Conservation (phyloP, 2,797 vertebrate genomes). For the Fistularia tabacaria region DNA sequence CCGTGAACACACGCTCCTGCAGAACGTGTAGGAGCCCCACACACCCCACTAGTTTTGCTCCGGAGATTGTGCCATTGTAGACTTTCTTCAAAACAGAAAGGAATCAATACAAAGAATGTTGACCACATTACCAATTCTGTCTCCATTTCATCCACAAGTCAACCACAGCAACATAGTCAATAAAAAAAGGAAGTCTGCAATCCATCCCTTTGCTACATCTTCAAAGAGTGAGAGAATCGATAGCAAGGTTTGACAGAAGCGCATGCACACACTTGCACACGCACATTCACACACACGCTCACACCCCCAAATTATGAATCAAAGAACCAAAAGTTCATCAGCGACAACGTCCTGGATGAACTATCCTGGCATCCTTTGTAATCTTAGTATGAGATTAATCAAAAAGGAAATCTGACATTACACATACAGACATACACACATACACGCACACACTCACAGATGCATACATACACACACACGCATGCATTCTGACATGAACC, state of each 20-base stretch:
- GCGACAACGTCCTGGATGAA: conserved; percentile 25
- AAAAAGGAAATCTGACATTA: conserved; percentile 43
- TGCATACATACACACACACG: conserved; percentile 4
- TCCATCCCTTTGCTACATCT: conserved; percentile 55
- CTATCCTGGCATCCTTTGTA: conserved; percentile 31
- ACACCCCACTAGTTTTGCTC: conserved; percentile 19
- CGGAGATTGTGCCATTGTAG: conserved; percentile 29
- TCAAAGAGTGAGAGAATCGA: conserved; percentile 64
- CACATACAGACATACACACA: conserved; percentile 4
- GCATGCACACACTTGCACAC: conserved; percentile 9
- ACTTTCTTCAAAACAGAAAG: conserved; percentile 46
- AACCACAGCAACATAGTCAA: conserved; percentile 59
- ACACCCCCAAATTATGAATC: neutral
- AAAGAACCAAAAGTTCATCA: neutral
- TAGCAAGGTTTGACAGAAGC: conserved; percentile 37
- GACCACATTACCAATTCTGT: conserved; percentile 54
- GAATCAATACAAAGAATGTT: conserved; percentile 55
- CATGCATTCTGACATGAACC: conserved; percentile 17
- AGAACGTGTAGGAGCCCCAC: conserved; percentile 22
- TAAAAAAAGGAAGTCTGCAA: conserved; percentile 54
- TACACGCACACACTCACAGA: conserved; percentile 7
- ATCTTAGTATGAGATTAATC: conserved; percentile 46
- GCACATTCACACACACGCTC: conserved; percentile 1
- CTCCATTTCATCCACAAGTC: conserved; percentile 65
- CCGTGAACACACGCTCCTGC: conserved; percentile 17